Percentiles rank a stretch among this genome's conserved stretches.
Conservation (phyloP, 2,888 invertebrate genomes). For the Xestia xanthographa region DNA sequence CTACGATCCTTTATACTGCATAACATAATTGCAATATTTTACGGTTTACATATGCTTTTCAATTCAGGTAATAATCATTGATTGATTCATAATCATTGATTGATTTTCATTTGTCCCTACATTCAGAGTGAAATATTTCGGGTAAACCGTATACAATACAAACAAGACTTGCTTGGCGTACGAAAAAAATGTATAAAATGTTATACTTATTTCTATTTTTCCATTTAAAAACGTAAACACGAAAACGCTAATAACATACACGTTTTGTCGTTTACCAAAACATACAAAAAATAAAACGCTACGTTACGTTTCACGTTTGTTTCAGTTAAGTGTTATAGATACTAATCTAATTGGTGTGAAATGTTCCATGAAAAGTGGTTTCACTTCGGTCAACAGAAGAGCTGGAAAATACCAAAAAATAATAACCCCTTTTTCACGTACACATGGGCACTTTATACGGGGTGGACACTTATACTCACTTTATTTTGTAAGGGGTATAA, state of each 20-base stretch:
- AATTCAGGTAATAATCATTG: not conserved
- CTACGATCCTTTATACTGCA: too few species aligned
- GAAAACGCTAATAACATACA: not conserved
- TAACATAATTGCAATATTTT: not conserved
- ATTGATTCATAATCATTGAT: not conserved
- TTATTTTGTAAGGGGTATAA: too few species aligned
- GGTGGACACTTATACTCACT: too few species aligned
- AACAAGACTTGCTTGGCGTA: not conserved
- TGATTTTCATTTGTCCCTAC: not conserved
- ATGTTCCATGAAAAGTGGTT: slow-evolving; percentile 14
- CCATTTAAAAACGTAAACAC: not conserved
- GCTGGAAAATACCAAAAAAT: slow-evolving; percentile 23
- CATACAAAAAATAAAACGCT: slow-evolving; percentile 1
- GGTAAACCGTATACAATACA: not conserved
- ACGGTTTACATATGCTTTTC: not conserved
- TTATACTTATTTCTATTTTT: not conserved
- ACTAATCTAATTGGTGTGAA: slow-evolving; percentile 24
- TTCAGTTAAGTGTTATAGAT: slow-evolving; percentile 20
- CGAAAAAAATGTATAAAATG: not conserved
- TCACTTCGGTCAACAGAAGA: slow-evolving; percentile 7
- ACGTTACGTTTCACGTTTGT: not conserved
- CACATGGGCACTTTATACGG: slow-evolving; percentile 16
- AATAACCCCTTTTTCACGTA: slow-evolving; percentile 13
- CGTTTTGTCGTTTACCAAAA: slow-evolving; percentile 22
- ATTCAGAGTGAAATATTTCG: not conserved